Base-by-base conservation (phyloP, 2,797 vertebrate species). In the Arctocebus calabarensis region DNA sequence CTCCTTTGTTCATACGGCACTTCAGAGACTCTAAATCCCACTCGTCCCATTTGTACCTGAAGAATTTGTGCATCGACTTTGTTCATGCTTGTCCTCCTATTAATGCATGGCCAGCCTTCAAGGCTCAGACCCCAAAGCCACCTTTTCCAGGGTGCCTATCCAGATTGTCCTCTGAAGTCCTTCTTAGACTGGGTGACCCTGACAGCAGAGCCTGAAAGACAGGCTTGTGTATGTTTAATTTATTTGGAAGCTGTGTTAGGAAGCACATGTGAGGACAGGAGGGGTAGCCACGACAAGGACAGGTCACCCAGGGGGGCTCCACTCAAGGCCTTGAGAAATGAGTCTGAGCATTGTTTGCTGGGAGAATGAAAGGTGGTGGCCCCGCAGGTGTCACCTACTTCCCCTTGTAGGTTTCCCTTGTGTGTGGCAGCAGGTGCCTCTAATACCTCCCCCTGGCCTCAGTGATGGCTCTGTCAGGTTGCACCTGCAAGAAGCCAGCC, bases 361-460 rank as follows among this genome's bases (percentile, higher is more conserved):
- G 34, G 77, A 37, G 25, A 70, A 23, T 23, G 4, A 66, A 62
- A 74, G 19, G 37, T 52, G 19, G 43, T 40, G n/a, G 34, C 43
- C 55, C 34, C 20, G 27, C 20, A 40, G 25, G 23, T 43, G 43
- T 3, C 25, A n/a, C 37, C 59, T 12, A 4, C 8, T 5, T 10
- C 48, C 12, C 64, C 34, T 88, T 74, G 43, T 14, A 29, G 40
- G 3, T 29, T 43, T 48, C 19, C 4, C 62, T 48, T 0, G 2
- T 32, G 14, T 11, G 0, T 71, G 37, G 0, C 0, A 25, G 22
- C 0, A 0, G 29, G 40, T 89, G 29, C 73, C 19, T 64, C 45
- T 77, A n/a, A 40, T 23, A 5, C 13, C 3, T 77, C 61, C 73
- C 52, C 66, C 82, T 68, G 0, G 61, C 59, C 27, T 79, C 52